phyloP scores from a whole-genome alignment of 2,113 vertebrate genomes.

The Mormyrus iriodes region DNA sequence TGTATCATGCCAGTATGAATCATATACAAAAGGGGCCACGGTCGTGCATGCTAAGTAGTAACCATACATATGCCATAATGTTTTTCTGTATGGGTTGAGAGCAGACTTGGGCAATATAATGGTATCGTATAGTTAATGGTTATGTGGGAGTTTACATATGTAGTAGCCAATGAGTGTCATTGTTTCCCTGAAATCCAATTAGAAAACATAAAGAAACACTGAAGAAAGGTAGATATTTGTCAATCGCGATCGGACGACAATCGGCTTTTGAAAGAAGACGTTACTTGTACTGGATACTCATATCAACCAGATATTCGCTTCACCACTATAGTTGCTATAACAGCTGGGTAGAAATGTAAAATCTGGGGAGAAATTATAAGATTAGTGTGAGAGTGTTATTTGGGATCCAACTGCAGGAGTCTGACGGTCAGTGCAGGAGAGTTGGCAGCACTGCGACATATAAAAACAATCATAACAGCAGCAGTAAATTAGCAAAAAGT shows the following conservation, averaged over 20 bases:
- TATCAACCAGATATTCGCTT: not conserved
- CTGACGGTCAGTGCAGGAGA: not conserved
- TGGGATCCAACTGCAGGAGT: not conserved
- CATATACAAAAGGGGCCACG: not conserved
- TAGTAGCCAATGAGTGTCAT: not conserved
- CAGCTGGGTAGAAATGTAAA: not conserved
- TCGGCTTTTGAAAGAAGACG: not conserved
- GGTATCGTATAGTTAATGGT: not conserved
- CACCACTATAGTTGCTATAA: not conserved
- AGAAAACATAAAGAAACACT: not conserved
- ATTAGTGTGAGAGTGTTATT: not conserved
- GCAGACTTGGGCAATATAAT: not conserved
- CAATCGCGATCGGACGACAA: not conserved
- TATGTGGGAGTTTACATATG: not conserved
- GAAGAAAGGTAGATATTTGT: not conserved
- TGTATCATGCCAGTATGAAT: not conserved
- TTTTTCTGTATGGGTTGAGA: not conserved
- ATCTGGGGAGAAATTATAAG: not conserved
- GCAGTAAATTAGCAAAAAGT: not conserved
- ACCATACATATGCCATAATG: not conserved
- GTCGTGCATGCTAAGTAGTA: not conserved
- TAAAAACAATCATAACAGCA: not conserved
- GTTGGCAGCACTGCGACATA: not conserved
- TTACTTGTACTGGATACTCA: not conserved
- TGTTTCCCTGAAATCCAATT: not conserved